Conservation (phyloP, 2,113 vertebrate genomes). For the Chaetodon auriga region DNA sequence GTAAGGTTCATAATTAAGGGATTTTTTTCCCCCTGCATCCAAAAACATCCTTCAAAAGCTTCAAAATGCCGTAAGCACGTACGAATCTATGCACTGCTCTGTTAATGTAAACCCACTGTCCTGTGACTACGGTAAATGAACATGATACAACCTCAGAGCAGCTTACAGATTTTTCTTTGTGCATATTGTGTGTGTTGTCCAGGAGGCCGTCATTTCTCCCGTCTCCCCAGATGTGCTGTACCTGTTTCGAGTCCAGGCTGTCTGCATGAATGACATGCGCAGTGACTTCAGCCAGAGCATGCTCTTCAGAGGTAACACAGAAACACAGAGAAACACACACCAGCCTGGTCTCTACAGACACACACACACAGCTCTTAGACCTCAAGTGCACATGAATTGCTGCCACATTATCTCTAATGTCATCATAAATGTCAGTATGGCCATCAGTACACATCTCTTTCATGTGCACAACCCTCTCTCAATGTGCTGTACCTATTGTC, state of each 20-base stretch:
- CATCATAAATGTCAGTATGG: background rate
- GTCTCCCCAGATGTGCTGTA: slow-evolving; percentile 96
- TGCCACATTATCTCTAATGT: slow-evolving; percentile 10
- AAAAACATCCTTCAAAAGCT: too few species aligned
- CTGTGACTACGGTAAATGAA: background rate
- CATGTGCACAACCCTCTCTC: slow-evolving; percentile 3
- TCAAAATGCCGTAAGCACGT: background rate
- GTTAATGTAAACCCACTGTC: background rate
- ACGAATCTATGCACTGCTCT: background rate
- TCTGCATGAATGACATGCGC: slow-evolving; percentile 96
- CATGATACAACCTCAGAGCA: background rate
- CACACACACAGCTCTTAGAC: background rate
- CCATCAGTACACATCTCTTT: background rate
- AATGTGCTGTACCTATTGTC: background rate
- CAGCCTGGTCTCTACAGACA: background rate
- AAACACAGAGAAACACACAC: slow-evolving; percentile 54
- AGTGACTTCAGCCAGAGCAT: slow-evolving; percentile 99
- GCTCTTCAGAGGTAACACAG: slow-evolving; percentile 94
- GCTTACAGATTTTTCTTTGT: background rate
- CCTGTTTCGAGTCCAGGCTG: slow-evolving; percentile 95
- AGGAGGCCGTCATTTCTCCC: slow-evolving; percentile 95
- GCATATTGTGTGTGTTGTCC: slow-evolving; percentile 52
- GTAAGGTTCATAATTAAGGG: too few species aligned
- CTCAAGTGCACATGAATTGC: background rate
- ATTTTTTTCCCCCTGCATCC: too few species aligned